Evolutionary conservation across 2,113 vertebrate species (phyloP).

Genomic region (Marmota monax): DNA sequence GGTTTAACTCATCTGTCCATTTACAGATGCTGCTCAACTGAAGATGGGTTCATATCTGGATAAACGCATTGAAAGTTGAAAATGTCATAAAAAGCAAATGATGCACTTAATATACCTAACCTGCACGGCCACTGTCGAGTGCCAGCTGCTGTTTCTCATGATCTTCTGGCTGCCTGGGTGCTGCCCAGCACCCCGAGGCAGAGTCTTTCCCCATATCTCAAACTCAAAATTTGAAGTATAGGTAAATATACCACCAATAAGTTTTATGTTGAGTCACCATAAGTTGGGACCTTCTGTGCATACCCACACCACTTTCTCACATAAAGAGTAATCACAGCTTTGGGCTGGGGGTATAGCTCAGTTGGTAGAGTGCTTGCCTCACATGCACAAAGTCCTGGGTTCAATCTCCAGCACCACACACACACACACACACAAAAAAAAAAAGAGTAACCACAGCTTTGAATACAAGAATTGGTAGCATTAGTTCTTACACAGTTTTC

Average conservation of each 20-base stretch:
- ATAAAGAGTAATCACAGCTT: neutral
- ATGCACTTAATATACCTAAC: neutral
- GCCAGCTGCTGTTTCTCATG: neutral
- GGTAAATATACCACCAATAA: neutral
- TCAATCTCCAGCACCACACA: no score
- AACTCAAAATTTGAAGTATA: neutral
- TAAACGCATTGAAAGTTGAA: neutral
- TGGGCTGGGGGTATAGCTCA: neutral
- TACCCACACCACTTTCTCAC: neutral
- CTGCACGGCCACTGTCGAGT: no score
- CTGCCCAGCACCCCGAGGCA: neutral
- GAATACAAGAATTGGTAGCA: neutral
- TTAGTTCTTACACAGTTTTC: neutral
- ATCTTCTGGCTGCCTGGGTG: neutral
- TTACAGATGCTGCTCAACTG: neutral
- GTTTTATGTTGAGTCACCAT: neutral
- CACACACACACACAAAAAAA: no score
- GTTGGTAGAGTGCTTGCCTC: no score
- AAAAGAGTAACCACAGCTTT: neutral
- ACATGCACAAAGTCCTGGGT: no score
- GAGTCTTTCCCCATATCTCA: neutral
- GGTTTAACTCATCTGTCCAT: neutral
- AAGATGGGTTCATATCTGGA: neutral
- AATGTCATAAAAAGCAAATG: neutral
- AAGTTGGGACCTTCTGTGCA: neutral